These are phyloP conservation scores for Acrocephalus scirpaceus DNA, from an alignment of 2,797 vertebrate genomes.

Conservation along the genomic window DNA sequence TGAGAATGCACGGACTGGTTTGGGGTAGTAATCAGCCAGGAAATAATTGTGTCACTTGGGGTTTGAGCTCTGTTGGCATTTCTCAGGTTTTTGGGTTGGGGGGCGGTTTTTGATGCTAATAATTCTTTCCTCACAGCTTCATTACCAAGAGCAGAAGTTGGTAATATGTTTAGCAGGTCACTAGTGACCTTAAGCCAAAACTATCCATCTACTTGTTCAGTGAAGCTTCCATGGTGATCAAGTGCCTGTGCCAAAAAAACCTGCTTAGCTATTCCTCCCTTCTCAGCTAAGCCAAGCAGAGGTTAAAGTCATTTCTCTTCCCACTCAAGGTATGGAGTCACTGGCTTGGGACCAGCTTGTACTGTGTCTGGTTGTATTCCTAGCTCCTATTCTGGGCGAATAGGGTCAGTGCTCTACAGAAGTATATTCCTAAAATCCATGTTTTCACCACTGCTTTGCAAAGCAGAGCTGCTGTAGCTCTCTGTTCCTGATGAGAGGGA, in stretches of 20 bases:
- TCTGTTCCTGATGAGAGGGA: neutral
- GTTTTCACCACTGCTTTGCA: neutral
- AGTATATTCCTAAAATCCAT: neutral
- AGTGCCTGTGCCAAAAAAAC: neutral
- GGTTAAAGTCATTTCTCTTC: neutral
- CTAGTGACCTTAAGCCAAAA: neutral
- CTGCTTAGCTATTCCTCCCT: neutral
- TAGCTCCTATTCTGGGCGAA: neutral
- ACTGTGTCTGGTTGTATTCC: neutral
- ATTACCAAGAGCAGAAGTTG: neutral
- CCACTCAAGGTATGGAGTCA: neutral
- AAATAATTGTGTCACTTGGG: neutral
- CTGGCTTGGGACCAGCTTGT: neutral
- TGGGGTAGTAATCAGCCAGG: neutral
- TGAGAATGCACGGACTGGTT: neutral
- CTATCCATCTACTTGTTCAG: neutral
- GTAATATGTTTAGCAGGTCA: neutral
- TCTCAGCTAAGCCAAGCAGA: neutral
- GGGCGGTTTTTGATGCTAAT: neutral
- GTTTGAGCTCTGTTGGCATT: neutral
- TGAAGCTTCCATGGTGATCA: neutral
- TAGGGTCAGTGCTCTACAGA: neutral
- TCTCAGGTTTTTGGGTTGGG: neutral
- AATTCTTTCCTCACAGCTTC: neutral
- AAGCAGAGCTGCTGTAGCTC: neutral